Percentiles rank a stretch among this genome's conserved stretches.
These are phyloP conservation scores for Rhabdomys dilectus DNA, from an alignment of 2,113 vertebrate species.

Conservation along the genomic window DNA sequence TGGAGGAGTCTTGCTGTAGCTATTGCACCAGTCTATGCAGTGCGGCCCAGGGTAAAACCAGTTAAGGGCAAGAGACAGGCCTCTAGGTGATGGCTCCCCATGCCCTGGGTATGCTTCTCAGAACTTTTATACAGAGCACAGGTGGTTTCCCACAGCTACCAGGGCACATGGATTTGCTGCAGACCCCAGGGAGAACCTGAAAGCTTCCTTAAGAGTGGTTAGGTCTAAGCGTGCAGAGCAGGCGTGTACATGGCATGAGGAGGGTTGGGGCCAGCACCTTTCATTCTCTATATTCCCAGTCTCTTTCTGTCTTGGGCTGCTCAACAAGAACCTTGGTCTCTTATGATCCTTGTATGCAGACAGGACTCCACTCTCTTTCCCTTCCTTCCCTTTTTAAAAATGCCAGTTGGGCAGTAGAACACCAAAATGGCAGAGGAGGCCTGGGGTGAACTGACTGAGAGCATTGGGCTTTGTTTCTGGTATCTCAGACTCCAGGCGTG, in stretches of 20 bases:
- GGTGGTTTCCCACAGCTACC: neutral
- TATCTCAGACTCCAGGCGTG: neutral
- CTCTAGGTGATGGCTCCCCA: neutral
- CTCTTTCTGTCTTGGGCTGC: neutral
- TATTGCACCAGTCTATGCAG: neutral
- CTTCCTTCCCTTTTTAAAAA: neutral
- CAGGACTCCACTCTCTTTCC: neutral
- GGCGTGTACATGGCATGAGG: neutral
- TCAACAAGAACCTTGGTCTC: neutral
- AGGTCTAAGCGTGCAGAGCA: neutral
- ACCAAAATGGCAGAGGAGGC: neutral
- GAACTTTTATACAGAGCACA: neutral
- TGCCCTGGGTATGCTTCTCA: neutral
- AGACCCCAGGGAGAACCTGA: neutral
- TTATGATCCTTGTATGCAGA: neutral
- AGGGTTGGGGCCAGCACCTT: too few species aligned
- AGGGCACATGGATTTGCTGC: neutral
- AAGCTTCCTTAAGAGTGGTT: neutral
- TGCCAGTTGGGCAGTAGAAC: fast-evolving
- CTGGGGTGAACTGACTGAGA: neutral
- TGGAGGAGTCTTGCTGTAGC: neutral
- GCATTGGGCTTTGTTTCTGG: neutral
- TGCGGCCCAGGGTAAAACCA: neutral
- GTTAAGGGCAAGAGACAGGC: neutral
- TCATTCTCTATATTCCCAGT: fast-evolving